Base-by-base conservation (phyloP, 2,113 vertebrate genomes). In the Pelmatolapia mariae region DNA sequence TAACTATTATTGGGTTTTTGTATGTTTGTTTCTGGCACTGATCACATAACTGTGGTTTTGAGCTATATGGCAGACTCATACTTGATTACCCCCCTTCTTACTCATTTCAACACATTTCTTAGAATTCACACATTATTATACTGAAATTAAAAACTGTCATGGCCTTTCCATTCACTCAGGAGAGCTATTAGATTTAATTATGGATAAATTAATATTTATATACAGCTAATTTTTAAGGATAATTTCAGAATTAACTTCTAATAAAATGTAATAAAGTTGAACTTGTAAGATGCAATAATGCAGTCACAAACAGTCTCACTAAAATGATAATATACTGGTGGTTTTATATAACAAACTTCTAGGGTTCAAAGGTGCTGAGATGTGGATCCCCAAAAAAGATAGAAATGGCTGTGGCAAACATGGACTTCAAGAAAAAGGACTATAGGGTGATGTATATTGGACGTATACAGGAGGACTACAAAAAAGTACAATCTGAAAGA, bases 351-450 rank as follows among this genome's bases (percentile, higher is more conserved):
- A 50, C 79, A 12, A 52, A 31, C 3, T 80, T 59, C 94, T 96
- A 6, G 98, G 96, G 1, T 99, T 98, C 86, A 18, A 73, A 26
- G 98, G 98, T 12, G 53, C 97, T 3, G 97, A 98, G 90, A 98
- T 98, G 97, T 99, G 98, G 98, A 98, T 98, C 90, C 90, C 96
- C 98, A 36, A 99, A 98, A 90, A 99, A 7, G 73, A 86, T 89
- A 47, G 15, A 47, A 47, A 16, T 47, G 15, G 4, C 45, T 47
- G 13, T 47, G 15, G 15, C 15, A 4, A 47, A 47, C 45, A 47
- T 47, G 45, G 45, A 47, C 43, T 24, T 97, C 22, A 93, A 90
- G 90, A 91, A 93, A 85, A 89, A 6, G 6, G 6, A 45, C 3
- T 15, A 45, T 45, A 15, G 6, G 43, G 3, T 45, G 43, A 45